Base-by-base conservation (phyloP, 2,113 vertebrate species). In the Brachionichthys hirsutus region DNA sequence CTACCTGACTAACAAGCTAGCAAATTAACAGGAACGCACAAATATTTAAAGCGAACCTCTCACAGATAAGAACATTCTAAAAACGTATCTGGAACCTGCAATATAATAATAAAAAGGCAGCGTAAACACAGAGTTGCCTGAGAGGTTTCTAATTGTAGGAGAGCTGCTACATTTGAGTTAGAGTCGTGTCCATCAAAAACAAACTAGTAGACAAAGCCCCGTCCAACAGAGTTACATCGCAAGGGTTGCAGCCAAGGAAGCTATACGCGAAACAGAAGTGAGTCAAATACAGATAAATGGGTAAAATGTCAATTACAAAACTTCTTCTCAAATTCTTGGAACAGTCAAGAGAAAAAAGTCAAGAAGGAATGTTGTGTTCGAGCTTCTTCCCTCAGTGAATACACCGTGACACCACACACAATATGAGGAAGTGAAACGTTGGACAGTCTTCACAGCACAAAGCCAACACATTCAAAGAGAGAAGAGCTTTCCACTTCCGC, bases 101-200 rank as follows among this genome's bases (percentile, higher is more conserved):
- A 22, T 1, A 24, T 1, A 18, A n/a, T 2, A 44, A 50, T 20
- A 49, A 17, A 66, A 62, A 48, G 6, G 34, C 38, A 64, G 6
- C 51, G 46, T 15, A 68, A 46, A 59, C 38, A 10, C 49, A 22
- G n/a, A 63, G 52, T 56, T 53, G 61, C 9, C 34, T 2, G 30
- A 73, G 44, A 47, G 15, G 77, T 73, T 77, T 62, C 6, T 41
- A 13, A 36, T 49, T 52, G 17, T 46, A 20, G 36, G 9, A 12
- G 12, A 52, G 48, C 6, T 42, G 9, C 17, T 58, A 20, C 46
- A 40, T 36, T 58, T 36, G 40, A 53, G 38, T 19, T 18, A 24
- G 14, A 44, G 15, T 35, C 15, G 30, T 48, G 47, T 57, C 45
- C 19, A 49, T 43, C 15, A 59, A 51, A 22, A 6, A n/a, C 2